Base-by-base conservation (phyloP, 2,113 vertebrate species). In the Sitta europaea region DNA sequence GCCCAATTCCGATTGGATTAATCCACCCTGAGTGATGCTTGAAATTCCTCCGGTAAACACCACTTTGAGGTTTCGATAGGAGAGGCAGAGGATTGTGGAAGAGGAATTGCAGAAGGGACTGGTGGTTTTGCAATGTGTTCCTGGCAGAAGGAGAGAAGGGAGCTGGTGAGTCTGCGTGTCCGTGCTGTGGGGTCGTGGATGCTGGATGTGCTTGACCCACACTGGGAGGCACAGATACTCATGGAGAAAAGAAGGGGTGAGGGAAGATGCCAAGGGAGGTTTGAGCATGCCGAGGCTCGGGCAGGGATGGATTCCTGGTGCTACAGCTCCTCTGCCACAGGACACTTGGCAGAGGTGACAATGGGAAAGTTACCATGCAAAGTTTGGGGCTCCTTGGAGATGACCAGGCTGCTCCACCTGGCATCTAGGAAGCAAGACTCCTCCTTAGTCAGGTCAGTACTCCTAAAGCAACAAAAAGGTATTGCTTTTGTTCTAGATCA, bases 1-100 rank as follows among this genome's bases (percentile, higher is more conserved):
- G 23, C 61, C 20, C 53, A 54, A 70, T 48, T 78, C 74, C 3
- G 0, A 5, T 5, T 6, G 3, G 66, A 72, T 88, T 67, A 71
- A 78, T 66, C 51, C 24, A 18, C 42, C 35, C 38, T 0, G 6
- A 80, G 31, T 23, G 25, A 73, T 50, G 55, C 55, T 92, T 40
- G 33, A 53, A 54, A 63, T 70, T 72, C 50, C 76, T 91, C 54
- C 59, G 20, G 10, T 21, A 83, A 88, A 59, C 0, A 0, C 28
- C 0, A 0, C 35, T 67, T 78, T 25, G 71, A 63, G 66, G 27
- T 78, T 76, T 47, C 0, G 0, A 8, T 1, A 51, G 53, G 16
- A 82, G 36, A 29, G 35, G 70, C 38, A 78, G 74, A 45, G 22
- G 22, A n/a, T 65, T 25, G 38, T 53, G 63, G 43, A 62, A 54